A percentile compares a stretch with the other conserved stretches of the same genome.
phyloP scores from a whole-genome alignment of 1,140 invertebrate species.

The Parasteatoda tepidariorum region DNA sequence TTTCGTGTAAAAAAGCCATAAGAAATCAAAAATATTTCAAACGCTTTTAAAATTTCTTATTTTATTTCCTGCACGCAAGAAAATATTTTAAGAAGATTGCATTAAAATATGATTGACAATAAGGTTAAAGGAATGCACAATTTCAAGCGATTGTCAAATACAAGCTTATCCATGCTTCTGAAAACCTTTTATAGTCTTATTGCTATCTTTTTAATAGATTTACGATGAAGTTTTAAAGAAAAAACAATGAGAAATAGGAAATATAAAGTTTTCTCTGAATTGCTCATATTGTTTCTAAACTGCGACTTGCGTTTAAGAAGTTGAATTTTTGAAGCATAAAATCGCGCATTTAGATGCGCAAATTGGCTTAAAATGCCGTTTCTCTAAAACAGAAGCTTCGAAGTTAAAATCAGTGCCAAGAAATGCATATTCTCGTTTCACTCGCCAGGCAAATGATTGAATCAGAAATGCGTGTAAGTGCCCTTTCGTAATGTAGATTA shows the following conservation, averaged over 20 bases:
- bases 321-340: constrained; percentile 4
- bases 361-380: constrained; percentile 21
- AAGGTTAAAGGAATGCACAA: constrained; percentile 18
- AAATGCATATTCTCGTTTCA: background rate
- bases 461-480: background rate
- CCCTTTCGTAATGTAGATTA: no score
- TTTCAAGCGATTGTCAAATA: constrained; percentile 5
- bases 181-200: background rate
- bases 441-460: background rate
- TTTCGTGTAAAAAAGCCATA: constrained; percentile 8
- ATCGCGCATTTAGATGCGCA: background rate
- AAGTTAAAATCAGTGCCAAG: background rate
- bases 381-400: background rate
- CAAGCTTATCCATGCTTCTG: background rate
- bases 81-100: background rate
- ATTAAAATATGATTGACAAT: constrained; percentile 45
- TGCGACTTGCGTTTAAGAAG: background rate
- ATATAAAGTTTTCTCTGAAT: background rate
- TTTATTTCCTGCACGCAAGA: constrained; percentile 29
- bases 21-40: constrained; percentile 28
- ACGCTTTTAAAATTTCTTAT: constrained; percentile 33
- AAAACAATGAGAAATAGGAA: background rate
- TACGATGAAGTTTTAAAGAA: constrained; percentile 10
- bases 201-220: constrained; percentile 16
- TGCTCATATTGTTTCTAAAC: constrained; percentile 8